Conservation (phyloP, 2,888 invertebrate species). For the Andricus quercusramuli region DNA sequence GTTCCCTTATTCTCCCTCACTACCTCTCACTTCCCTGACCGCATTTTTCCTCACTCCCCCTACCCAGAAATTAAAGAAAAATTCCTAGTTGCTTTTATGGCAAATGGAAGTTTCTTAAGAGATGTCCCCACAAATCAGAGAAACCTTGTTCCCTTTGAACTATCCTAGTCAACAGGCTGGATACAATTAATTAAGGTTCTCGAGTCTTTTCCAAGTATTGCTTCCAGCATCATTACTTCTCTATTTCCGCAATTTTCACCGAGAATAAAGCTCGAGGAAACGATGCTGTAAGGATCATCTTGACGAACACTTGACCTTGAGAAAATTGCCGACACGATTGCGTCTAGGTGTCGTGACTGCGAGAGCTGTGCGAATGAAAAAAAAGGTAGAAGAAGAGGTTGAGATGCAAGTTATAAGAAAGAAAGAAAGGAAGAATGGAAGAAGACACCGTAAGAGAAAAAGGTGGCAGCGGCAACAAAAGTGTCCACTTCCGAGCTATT, state of each 20-base stretch:
- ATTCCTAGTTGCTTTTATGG: too few relatives aligned
- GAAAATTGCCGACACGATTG: constrained; percentile 27
- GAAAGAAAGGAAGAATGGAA: constrained; percentile 6
- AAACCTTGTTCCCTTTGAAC: too few relatives aligned
- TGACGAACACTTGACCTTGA: constrained; percentile 31
- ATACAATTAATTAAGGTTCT: not conserved
- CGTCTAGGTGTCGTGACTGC: constrained; percentile 49
- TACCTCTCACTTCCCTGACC: too few relatives aligned
- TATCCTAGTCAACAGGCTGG: not conserved
- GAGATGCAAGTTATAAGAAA: not conserved
- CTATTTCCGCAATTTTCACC: constrained; percentile 16
- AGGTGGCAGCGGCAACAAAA: constrained; percentile 57
- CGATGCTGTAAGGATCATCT: constrained; percentile 27
- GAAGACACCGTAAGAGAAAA: constrained; percentile 3
- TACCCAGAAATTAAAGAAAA: too few relatives aligned
- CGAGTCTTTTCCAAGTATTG: not conserved
- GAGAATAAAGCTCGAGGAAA: constrained; percentile 18
- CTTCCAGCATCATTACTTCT: not conserved
- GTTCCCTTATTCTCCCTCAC: too few relatives aligned
- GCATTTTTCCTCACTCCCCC: too few relatives aligned
- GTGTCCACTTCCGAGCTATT: constrained; percentile 65
- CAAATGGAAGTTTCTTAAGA: too few relatives aligned
- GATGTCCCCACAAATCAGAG: too few relatives aligned
- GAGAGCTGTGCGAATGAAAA: constrained; percentile 46
- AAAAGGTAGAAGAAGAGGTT: constrained; percentile 23